Evolutionary conservation across 2,797 vertebrate genomes (phyloP).

Genomic region (Hapalemur alaotrensis): DNA sequence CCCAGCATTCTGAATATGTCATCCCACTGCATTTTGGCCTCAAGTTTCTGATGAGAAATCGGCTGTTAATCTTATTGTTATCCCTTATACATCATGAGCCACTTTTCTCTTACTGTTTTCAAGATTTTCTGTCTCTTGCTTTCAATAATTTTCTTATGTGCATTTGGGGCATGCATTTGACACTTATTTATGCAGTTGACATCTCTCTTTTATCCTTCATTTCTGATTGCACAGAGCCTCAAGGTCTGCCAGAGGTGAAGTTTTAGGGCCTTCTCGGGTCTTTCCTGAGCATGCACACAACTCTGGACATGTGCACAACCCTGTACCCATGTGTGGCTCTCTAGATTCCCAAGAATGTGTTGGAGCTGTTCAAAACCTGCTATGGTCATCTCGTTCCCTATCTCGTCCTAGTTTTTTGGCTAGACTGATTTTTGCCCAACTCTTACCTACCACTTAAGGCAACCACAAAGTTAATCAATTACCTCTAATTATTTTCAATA

Average conservation of each 20-base stretch:
- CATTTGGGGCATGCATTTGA: not conserved
- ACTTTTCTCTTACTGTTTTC: not conserved
- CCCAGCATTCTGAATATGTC: not conserved
- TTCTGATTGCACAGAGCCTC: not conserved
- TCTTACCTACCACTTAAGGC: not conserved
- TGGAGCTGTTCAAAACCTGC: not conserved
- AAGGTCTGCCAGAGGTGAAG: not conserved
- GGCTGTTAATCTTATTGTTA: not conserved
- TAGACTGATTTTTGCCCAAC: not conserved
- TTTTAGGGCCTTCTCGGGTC: not conserved
- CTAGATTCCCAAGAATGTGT: not conserved
- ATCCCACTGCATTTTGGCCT: not conserved
- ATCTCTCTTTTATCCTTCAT: not conserved
- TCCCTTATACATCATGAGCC: not conserved
- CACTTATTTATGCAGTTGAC: not conserved
- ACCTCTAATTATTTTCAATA: not conserved
- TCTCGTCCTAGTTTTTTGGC: not conserved
- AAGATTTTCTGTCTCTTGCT: not conserved
- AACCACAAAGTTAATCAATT: not conserved
- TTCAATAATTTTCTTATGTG: not conserved
- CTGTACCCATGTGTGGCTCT: not conserved
- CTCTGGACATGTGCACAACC: not conserved
- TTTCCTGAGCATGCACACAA: not conserved
- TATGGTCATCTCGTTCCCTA: not conserved
- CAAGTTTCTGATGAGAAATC: not conserved